phyloP scores from a whole-genome alignment of 2,888 invertebrate genomes.

The Tetanocera ferruginea region DNA sequence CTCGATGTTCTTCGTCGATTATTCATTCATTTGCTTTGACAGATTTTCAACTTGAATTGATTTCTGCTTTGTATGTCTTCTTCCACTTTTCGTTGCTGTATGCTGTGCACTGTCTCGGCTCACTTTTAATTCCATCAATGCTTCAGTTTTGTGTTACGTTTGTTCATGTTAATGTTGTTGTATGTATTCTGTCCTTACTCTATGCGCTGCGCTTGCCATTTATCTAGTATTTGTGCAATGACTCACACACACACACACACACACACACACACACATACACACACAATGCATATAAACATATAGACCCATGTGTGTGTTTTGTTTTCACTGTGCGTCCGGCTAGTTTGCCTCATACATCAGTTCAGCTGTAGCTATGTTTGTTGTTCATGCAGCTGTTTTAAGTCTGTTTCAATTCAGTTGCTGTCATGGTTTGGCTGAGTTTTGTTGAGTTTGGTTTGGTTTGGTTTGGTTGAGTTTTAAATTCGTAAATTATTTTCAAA shows the following conservation, averaged over 20 bases:
- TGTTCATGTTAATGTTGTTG: not conserved
- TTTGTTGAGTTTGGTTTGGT: not conserved
- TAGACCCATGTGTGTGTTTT: too few species aligned
- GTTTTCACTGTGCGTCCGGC: too few species aligned
- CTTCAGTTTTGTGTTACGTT: not conserved
- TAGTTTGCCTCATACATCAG: too few species aligned
- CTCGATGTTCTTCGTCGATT: slow-evolving; percentile 1
- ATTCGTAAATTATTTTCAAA: slow-evolving; percentile 20
- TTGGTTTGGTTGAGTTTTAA: slow-evolving; percentile 7
- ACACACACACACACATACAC: too few species aligned
- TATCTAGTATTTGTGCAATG: too few species aligned
- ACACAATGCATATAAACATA: too few species aligned
- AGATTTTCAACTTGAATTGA: slow-evolving; percentile 17
- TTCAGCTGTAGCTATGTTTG: not conserved
- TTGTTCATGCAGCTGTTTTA: not conserved
- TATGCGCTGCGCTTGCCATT: not conserved
- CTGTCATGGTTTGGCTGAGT: not conserved
- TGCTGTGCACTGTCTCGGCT: not conserved
- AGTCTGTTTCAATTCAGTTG: not conserved
- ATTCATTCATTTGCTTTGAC: slow-evolving; percentile 19
- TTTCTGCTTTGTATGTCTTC: not conserved
- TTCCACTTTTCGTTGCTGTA: not conserved
- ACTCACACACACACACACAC: too few species aligned
- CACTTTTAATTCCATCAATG: not conserved
- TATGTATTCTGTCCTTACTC: not conserved